These are phyloP conservation scores for Hyla sarda DNA, from an alignment of 2,113 vertebrate species.

Conservation along the genomic window DNA sequence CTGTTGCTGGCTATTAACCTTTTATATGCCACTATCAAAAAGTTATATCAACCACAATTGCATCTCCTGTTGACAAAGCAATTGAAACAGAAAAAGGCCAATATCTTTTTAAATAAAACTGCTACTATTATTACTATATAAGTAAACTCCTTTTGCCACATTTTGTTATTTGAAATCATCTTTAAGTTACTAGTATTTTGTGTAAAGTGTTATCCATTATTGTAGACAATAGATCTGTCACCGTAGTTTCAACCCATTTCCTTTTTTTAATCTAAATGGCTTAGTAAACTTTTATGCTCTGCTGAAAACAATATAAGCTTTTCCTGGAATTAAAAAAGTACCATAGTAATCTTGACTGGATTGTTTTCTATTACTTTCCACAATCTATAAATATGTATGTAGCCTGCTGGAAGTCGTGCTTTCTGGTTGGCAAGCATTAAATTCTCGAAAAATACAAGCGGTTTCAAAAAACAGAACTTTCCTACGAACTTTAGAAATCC, in stretches of 20 bases:
- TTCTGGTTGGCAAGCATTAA: constrained; percentile 8
- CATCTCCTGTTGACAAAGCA: too few relatives aligned
- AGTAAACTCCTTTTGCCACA: too few relatives aligned
- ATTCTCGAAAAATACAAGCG: constrained; percentile 15
- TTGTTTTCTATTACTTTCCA: neutral
- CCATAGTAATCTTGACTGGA: neutral
- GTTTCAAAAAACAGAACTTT: constrained; percentile 21
- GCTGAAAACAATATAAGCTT: neutral
- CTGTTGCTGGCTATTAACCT: too few relatives aligned
- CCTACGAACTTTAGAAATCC: constrained; percentile 31
- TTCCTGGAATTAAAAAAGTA: neutral
- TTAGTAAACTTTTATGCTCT: neutral
- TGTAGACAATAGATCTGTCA: neutral
- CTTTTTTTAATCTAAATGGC: neutral
- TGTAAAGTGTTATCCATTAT: neutral
- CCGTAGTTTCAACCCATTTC: neutral
- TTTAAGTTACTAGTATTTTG: too few relatives aligned
- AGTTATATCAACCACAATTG: too few relatives aligned
- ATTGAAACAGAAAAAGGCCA: too few relatives aligned
- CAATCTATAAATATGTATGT: constrained; percentile 10
- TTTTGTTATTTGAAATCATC: too few relatives aligned
- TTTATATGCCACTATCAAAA: too few relatives aligned
- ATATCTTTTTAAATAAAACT: too few relatives aligned
- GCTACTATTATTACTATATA: too few relatives aligned
- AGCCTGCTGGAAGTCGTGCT: constrained; percentile 8